Evolutionary conservation across 2,113 vertebrate species (phyloP), one percentile per base, ranked within the genome.

Genomic region (Narcine bancroftii): DNA sequence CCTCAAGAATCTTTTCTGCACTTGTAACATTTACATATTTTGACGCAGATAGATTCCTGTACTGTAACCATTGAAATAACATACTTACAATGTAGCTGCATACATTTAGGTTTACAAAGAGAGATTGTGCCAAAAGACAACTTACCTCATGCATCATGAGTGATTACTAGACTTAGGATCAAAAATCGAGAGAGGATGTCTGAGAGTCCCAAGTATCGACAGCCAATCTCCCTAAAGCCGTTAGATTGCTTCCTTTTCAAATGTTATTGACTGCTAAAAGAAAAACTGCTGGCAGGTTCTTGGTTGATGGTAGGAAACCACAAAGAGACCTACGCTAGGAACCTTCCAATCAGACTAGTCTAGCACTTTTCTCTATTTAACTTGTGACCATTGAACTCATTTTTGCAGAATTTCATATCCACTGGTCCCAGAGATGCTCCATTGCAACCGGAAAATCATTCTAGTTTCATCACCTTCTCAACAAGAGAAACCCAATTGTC

Each of bases 231-330:
- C 11, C 53, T 60, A 26, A 17, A 60, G 81, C 81, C 33, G 81
- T 87, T 87, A 60, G 56, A 42, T n/a, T 87, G 56, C 36, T 39
- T 87, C 56, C 81, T 56, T 87, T 87, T 87, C 81, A 87, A 87
- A 87, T 87, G n/a, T 60, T 87, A 87, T 87, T 60, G 63, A 66
- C 19, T 91, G 39, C 45, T 69, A n/a, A 69, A 45, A 91, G 63
- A 65, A 29, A 89, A 45, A 66, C 36, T 91, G 39, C 63, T 69
- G 60, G 63, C 60, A 91, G 39, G 42, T 65, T 91, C 60, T 89
- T 42, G 65, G 89, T 91, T 47, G 89, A 65, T 91, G 47, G 39
- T 33, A 69, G 89, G 29, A 66, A 91, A 91, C 89, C 60, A 26
- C 89, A 91, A 60, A 42, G 53, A 87, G 50, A 60, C 53, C 81